Percentiles rank a stretch among this genome's conserved stretches.
Evolutionary conservation across 2,113 vertebrate genomes (phyloP).

Genomic region (Penelope pileata): DNA sequence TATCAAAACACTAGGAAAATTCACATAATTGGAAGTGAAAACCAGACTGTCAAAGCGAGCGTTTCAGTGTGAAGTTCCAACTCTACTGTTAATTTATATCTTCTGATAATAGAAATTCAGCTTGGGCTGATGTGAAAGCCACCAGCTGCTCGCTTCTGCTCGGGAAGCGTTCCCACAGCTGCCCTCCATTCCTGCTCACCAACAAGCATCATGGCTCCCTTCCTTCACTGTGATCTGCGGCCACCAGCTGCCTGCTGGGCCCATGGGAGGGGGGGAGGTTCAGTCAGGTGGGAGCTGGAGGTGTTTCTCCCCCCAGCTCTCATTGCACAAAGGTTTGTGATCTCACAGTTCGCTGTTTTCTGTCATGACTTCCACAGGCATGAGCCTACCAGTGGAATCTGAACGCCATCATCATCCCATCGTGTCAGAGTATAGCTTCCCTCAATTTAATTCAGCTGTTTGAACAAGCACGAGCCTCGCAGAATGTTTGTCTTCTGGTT

Average conservation of each 20-base stretch:
- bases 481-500: neutral
- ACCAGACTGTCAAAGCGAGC: neutral
- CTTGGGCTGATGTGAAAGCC: neutral
- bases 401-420: neutral
- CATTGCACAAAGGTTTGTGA: accelerated
- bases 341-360: neutral
- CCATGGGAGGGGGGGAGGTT: accelerated
- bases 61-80: neutral
- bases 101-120: neutral
- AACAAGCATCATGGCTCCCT: neutral
- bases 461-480: neutral
- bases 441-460: slow-evolving; percentile 13
- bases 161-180: neutral
- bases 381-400: neutral
- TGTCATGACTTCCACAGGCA: neutral
- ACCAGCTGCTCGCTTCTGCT: neutral
- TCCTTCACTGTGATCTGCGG: accelerated
- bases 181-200: neutral
- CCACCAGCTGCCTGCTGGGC: accelerated
- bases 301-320: neutral
- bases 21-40: neutral
- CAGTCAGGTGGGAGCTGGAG: neutral
- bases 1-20: slow-evolving; percentile 12
- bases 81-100: neutral
- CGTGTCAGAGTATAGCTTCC: neutral